Evolutionary conservation across 2,888 invertebrate species (phyloP).

Genomic region (Temnothorax ravouxi): DNA sequence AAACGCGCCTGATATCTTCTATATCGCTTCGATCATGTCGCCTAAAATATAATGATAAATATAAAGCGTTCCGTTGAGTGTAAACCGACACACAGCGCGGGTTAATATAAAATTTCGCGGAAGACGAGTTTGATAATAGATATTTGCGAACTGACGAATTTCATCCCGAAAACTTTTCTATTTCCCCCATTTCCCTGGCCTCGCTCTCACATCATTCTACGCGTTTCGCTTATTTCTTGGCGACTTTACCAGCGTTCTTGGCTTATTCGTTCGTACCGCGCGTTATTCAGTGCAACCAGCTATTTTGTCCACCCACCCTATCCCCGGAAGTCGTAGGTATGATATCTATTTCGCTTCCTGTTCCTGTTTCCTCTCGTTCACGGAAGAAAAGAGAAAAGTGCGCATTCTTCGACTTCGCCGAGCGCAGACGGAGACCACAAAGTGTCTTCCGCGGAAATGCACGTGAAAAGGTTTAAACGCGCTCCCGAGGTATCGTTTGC

Average conservation of each 20-base stretch:
- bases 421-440: constrained; percentile 62
- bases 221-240: not conserved
- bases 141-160: not conserved
- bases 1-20: not conserved
- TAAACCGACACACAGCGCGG: not conserved
- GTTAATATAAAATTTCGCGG: not conserved
- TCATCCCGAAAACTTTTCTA: not conserved
- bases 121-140: not conserved
- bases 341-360: constrained; percentile 40
- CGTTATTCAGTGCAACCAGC: constrained; percentile 16
- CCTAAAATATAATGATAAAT: not conserved
- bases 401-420: constrained; percentile 68
- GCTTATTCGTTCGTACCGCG: not conserved
- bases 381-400: constrained; percentile 31
- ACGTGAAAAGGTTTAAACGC: constrained; percentile 71
- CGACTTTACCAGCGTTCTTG: not conserved
- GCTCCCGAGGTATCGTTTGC: constrained; percentile 63
- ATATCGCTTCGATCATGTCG: not conserved
- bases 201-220: not conserved
- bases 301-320: constrained; percentile 4
- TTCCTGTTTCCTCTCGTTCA: constrained; percentile 21
- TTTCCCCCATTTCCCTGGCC: not conserved
- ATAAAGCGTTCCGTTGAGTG: not conserved
- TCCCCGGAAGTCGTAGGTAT: constrained; percentile 38
- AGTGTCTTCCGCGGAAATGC: constrained; percentile 70